Percentiles rank a stretch among this genome's conserved stretches.
These are phyloP conservation scores for Eospalax fontanierii DNA, from an alignment of 2,797 vertebrate genomes.

Conservation along the genomic window DNA sequence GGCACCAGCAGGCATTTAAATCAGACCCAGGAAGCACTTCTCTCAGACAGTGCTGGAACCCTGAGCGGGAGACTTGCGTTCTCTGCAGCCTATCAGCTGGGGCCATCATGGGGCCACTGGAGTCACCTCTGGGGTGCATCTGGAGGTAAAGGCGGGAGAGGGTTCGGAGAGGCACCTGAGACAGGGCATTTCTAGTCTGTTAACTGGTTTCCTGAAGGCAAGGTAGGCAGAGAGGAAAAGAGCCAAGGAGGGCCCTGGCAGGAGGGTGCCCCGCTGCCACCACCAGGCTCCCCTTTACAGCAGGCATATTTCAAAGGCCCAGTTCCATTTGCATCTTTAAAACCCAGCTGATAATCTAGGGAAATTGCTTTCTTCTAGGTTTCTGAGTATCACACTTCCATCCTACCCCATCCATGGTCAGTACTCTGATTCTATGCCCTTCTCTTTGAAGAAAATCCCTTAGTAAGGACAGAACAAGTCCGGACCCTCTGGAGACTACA, in stretches of 20 bases:
- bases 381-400: background rate
- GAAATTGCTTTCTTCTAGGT: constrained; percentile 70
- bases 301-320: constrained; percentile 82
- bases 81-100: background rate
- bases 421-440: background rate
- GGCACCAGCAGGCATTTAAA: constrained; percentile 66
- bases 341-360: constrained; percentile 77
- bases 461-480: background rate
- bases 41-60: background rate
- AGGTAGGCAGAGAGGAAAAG: background rate
- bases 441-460: background rate
- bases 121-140: background rate
- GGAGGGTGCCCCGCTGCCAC: constrained; percentile 16
- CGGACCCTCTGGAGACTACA: background rate
- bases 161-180: background rate
- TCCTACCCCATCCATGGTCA: background rate
- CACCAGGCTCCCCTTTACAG: constrained; percentile 68
- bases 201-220: background rate
- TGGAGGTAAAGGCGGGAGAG: background rate
- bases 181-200: background rate
- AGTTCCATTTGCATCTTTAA: constrained; percentile 84
- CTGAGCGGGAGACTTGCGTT: too few relatives aligned
- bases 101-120: background rate
- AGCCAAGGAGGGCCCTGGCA: too few relatives aligned
- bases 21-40: constrained; percentile 62